Evolutionary conservation across 2,888 invertebrate species (phyloP).

Genomic region (Candidula unifasciata): DNA sequence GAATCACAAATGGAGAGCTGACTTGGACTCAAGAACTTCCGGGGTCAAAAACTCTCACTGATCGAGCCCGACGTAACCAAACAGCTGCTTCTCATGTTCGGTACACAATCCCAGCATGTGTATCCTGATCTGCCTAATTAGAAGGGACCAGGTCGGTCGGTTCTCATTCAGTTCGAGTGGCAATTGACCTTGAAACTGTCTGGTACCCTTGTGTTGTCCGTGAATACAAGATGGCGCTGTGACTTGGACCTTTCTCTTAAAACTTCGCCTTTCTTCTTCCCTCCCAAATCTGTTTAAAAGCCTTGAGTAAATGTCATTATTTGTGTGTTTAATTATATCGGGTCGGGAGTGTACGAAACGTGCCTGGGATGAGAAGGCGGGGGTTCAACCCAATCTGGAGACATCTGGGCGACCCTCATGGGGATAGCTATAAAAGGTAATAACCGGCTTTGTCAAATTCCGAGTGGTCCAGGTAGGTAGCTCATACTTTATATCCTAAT

Average conservation of each 20-base stretch:
- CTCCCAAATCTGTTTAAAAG: neutral
- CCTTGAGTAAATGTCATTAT: neutral
- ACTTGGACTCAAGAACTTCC: too few species aligned
- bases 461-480: too few species aligned
- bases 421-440: too few species aligned
- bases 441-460: too few species aligned
- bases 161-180: neutral
- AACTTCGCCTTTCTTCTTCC: too few species aligned
- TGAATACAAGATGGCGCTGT: too few species aligned
- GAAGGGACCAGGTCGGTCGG: neutral
- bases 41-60: too few species aligned
- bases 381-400: neutral
- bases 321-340: neutral
- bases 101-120: neutral
- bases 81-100: neutral
- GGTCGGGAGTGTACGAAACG: neutral
- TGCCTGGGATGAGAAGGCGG: neutral
- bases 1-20: too few species aligned
- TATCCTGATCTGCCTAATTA: slow-evolving; percentile 3
- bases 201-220: neutral
- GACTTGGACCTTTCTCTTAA: too few species aligned
- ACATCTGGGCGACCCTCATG: neutral
- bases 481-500: too few species aligned
- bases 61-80: neutral
- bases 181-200: slow-evolving; percentile 15